Base-by-base conservation (phyloP, 2,113 vertebrate species). In the Psittacus erithacus region DNA sequence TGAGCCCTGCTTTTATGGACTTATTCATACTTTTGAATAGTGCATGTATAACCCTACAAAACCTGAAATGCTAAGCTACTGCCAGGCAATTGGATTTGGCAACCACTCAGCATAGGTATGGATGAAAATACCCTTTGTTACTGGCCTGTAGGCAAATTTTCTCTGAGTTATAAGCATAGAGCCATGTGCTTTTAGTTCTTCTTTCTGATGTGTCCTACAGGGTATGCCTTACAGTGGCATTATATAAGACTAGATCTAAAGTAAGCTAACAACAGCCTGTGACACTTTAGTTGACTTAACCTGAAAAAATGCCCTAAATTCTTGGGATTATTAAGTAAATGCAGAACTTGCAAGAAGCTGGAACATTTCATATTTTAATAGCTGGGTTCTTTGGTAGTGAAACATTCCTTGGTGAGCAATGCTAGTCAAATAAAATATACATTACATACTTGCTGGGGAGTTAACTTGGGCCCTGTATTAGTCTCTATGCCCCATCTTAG, bases 261-360 rank as follows among this genome's bases (percentile, higher is more conserved):
- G 82, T 59, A 68, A 94, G 46, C 50, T 86, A 91, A 91, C 57
- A 76, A 91, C 57, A 76, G 23, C 43, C 68, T 71, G 39, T 84
- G 70, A 93, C 87, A 81, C 46, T 81, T 74, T 2, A 53, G 49
- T 91, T 89, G 63, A 87, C 33, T 90, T 95, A 79, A 95, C 39
- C 46, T 85, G 82, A 81, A 95, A 95, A 94, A 86, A 63, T 76
- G 33, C 7, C 67, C 80, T 64, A 55, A 87, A 92, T 92, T 89
- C 55, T 80, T 82, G 33, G 22, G n/a, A 50, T 92, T 89, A 64
- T 91, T 77, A 76, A 91, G 24, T 24, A 78, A 44, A 33, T 62
- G 24, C 46, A 8, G 22, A 86, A 87, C 4, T 43, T 62, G 13
- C 50, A 91, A 91, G 69, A 91, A 86, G 46, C 2, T 55, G 13